These are phyloP conservation scores for Dryas iulia DNA, from an alignment of 1,140 invertebrate species.

Conservation along the genomic window DNA sequence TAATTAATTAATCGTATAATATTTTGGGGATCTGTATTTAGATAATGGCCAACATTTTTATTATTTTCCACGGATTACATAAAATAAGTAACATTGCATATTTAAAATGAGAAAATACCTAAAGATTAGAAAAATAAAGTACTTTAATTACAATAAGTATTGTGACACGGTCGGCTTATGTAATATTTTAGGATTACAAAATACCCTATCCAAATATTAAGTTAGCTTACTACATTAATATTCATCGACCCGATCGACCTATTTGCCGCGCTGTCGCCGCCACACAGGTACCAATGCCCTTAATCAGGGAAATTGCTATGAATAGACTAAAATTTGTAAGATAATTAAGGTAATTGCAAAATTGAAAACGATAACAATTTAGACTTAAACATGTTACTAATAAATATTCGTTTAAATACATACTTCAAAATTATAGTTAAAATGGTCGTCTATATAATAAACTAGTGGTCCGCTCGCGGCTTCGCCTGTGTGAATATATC, in stretches of 20 bases:
- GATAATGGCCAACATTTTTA: not conserved
- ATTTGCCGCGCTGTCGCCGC: slow-evolving; percentile 62
- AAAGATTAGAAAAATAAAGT: too few relatives aligned
- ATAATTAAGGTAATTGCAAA: slow-evolving; percentile 45
- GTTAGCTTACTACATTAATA: slow-evolving; percentile 54
- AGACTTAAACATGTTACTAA: not conserved
- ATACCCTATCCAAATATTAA: slow-evolving; percentile 57
- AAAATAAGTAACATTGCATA: too few relatives aligned
- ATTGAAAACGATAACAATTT: not conserved
- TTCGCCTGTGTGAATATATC: too few relatives aligned
- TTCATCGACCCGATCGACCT: slow-evolving; percentile 62
- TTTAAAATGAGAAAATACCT: too few relatives aligned
- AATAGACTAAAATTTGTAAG: slow-evolving; percentile 57
- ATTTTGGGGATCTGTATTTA: not conserved
- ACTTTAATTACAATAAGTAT: not conserved
- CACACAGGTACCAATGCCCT: slow-evolving; percentile 45
- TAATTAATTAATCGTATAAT: not conserved
- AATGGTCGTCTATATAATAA: slow-evolving; percentile 13
- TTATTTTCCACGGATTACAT: not conserved
- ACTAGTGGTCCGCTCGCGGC: too few relatives aligned
- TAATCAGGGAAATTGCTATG: slow-evolving; percentile 66
- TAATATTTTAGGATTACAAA: slow-evolving; percentile 9
- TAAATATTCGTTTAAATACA: not conserved
- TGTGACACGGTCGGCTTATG: not conserved
- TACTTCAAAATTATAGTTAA: slow-evolving; percentile 10